A percentile compares a stretch with the other conserved stretches of the same genome.
Evolutionary conservation across 2,113 vertebrate genomes (phyloP).

Genomic region (Periophthalmodon schlosseri): DNA sequence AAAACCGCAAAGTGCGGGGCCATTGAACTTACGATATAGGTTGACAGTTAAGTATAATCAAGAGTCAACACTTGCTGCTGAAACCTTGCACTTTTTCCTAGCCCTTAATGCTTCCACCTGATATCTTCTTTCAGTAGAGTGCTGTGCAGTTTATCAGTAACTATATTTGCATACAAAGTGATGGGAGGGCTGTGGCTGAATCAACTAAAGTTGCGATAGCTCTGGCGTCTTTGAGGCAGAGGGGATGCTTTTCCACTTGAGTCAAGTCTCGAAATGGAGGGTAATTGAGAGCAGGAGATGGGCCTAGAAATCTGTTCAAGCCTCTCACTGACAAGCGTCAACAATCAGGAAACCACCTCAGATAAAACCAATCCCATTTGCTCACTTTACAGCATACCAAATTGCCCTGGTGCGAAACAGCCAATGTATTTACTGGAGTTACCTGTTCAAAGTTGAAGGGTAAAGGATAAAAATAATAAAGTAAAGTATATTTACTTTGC

Average conservation of each 20-base stretch:
- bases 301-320: conserved; percentile 43
- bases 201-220: conserved; percentile 27
- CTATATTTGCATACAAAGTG: conserved; percentile 39
- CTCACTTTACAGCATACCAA: conserved; percentile 9
- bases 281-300: conserved; percentile 37
- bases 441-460: not conserved
- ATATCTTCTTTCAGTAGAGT: conserved; percentile 5
- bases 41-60: not conserved
- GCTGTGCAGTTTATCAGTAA: conserved; percentile 4
- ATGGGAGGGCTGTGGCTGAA: conserved; percentile 21
- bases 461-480: not conserved
- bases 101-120: not conserved
- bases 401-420: not conserved
- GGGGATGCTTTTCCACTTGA: conserved; percentile 45
- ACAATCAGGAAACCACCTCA: conserved; percentile 16
- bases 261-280: conserved; percentile 14
- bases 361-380: conserved; percentile 24
- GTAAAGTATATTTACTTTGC: not conserved
- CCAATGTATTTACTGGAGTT: not conserved
- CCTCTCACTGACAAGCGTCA: conserved; percentile 36
- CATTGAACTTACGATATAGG: not conserved
- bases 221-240: conserved; percentile 13
- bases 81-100: not conserved
- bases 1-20: not conserved
- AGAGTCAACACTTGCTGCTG: not conserved